Evolutionary conservation across 2,888 invertebrate species (phyloP), one percentile per base, ranked within the genome.

Genomic region (Tetramorium bicarinatum): DNA sequence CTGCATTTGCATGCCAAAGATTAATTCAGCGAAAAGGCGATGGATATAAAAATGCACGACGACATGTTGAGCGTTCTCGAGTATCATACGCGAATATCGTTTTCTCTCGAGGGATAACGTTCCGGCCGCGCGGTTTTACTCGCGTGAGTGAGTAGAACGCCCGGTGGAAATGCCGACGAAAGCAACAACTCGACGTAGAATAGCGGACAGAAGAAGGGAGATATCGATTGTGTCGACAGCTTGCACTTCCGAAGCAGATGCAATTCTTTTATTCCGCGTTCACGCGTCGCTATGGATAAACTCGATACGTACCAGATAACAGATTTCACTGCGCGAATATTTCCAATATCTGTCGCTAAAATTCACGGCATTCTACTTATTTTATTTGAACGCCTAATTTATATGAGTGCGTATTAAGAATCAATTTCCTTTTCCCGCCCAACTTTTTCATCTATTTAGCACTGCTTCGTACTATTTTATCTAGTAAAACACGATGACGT

Each of bases 1-100:
- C 71, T 61, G 75, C 75, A 92, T 93, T 93, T 93, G 91, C 92
- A 93, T 92, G 89, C 83, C 91, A 92, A 92, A 93, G 91, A 89
- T 90, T 92, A 92, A 92, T 93, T 71, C 91, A 89, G 76, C 83
- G 86, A 69, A 82, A 34, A 47, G 56, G 83, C 89, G 92, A 92
- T 92, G 90, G 91, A 91, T 92, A 92, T 92, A 91, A 91, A 92
- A 93, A 93, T 92, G 88, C 91, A 90, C 88, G 84, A 88, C 83
- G 80, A 49, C 64, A 44, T 49, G 38, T 13, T 34, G 49, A 8
- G n/a, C 69, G 69, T n/a, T 11, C 54, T 74, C 72, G 88, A 85
- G 83, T 87, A 86, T 83, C 21, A 18, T 88, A 56, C 15, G 66
- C n/a, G 66, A 67, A 67, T 77, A 77, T 41, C 56, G 11, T 47